Conservation (phyloP, 2,113 vertebrate genomes). For the Galeopterus variegatus region DNA sequence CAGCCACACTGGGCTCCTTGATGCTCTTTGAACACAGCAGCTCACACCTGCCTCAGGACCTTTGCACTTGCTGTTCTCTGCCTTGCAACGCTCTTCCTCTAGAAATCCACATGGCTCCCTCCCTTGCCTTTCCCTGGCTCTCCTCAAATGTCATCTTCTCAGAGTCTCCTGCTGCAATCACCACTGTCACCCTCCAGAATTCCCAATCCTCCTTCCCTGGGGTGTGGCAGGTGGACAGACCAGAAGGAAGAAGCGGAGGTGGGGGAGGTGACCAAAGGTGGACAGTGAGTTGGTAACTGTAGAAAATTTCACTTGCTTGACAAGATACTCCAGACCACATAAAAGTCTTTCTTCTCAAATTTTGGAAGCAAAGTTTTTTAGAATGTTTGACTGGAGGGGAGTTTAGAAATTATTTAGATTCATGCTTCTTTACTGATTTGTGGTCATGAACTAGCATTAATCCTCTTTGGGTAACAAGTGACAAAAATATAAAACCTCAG, state of each 20-base stretch:
- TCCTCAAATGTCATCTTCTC: background rate
- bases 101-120: background rate
- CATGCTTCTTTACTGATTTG: constrained; percentile 33
- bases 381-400: background rate
- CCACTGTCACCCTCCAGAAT: background rate
- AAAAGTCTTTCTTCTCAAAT: background rate
- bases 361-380: background rate
- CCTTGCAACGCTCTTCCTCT: background rate
- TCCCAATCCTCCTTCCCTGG: background rate
- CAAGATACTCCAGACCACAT: background rate
- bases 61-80: background rate
- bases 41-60: background rate
- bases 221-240: background rate
- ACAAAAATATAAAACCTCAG: background rate
- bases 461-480: constrained; percentile 24
- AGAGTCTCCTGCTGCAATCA: background rate
- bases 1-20: background rate
- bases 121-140: background rate
- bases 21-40: background rate
- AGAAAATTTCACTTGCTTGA: background rate
- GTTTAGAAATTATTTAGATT: background rate
- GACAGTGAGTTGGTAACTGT: background rate
- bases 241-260: background rate
- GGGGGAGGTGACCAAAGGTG: background rate
- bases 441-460: background rate